phyloP scores from a whole-genome alignment of 2,113 vertebrate genomes.

The Romanogobio albipinnatus region DNA sequence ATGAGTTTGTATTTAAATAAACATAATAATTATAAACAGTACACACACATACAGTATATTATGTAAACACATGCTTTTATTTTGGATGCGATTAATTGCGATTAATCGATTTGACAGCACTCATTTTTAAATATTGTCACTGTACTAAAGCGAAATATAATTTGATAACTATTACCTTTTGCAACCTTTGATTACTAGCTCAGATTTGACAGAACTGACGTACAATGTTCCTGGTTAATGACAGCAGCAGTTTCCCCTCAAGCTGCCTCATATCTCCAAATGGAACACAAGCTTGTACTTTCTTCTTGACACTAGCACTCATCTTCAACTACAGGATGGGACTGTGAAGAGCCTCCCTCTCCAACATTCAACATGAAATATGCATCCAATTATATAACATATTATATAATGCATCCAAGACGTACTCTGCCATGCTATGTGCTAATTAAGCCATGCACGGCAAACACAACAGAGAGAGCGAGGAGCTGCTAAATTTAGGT shows the following conservation, averaged over 20 bases:
- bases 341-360: slow-evolving; percentile 3
- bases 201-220: background rate
- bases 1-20: no score
- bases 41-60: no score
- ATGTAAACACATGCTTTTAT: no score
- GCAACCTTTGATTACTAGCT: background rate
- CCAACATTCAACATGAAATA: slow-evolving; percentile 70
- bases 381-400: slow-evolving; percentile 75
- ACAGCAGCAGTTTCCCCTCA: background rate
- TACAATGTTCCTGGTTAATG: background rate
- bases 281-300: slow-evolving; percentile 26
- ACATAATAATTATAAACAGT: no score
- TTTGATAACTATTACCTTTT: background rate
- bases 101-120: no score
- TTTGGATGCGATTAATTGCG: no score
- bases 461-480: slow-evolving; percentile 53
- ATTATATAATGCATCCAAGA: slow-evolving; percentile 68
- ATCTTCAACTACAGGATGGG: slow-evolving; percentile 12
- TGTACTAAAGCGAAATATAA: background rate
- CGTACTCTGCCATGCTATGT: slow-evolving; percentile 41
- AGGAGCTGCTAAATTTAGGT: slow-evolving; percentile 41
- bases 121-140: no score
- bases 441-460: slow-evolving; percentile 70
- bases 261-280: background rate
- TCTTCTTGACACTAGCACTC: slow-evolving; percentile 7